phyloP scores from a whole-genome alignment of 2,888 invertebrate genomes.

The Linnaemya vulpina region DNA sequence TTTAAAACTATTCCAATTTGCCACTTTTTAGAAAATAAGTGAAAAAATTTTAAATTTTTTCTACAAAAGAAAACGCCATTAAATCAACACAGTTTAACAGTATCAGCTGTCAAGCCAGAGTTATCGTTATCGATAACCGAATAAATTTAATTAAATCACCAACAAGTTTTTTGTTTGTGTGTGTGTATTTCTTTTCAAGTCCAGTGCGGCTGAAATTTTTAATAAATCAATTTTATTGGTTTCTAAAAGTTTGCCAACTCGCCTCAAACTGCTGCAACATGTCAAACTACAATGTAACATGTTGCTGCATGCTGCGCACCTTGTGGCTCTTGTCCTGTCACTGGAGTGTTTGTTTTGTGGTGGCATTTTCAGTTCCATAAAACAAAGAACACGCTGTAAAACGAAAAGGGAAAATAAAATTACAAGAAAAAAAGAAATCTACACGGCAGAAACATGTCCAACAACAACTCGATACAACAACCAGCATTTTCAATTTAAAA shows the following conservation, averaged over 20 bases:
- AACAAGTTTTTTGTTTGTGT: too few relatives aligned
- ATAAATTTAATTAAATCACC: too few relatives aligned
- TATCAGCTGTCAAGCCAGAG: too few relatives aligned
- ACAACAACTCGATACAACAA: slow-evolving; percentile 23
- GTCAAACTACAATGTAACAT: neutral
- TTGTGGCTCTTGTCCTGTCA: slow-evolving; percentile 60
- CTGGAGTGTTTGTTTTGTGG: slow-evolving; percentile 53
- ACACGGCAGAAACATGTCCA: neutral
- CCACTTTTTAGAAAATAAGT: too few relatives aligned
- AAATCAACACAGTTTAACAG: too few relatives aligned
- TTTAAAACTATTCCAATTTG: too few relatives aligned
- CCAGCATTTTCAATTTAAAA: neutral
- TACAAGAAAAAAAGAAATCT: slow-evolving; percentile 3
- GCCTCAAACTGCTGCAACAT: neutral
- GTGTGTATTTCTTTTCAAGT: neutral
- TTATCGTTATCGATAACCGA: too few relatives aligned
- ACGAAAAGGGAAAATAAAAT: slow-evolving; percentile 7
- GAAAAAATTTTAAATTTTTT: too few relatives aligned
- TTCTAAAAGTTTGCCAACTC: neutral
- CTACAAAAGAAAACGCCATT: too few relatives aligned
- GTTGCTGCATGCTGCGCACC: slow-evolving; percentile 27
- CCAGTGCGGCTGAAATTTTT: neutral
- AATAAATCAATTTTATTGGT: slow-evolving; percentile 3
- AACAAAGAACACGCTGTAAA: slow-evolving; percentile 38
- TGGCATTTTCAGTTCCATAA: slow-evolving; percentile 47